Base-by-base conservation (phyloP, 2,113 vertebrate genomes). In the Etia nguti region DNA sequence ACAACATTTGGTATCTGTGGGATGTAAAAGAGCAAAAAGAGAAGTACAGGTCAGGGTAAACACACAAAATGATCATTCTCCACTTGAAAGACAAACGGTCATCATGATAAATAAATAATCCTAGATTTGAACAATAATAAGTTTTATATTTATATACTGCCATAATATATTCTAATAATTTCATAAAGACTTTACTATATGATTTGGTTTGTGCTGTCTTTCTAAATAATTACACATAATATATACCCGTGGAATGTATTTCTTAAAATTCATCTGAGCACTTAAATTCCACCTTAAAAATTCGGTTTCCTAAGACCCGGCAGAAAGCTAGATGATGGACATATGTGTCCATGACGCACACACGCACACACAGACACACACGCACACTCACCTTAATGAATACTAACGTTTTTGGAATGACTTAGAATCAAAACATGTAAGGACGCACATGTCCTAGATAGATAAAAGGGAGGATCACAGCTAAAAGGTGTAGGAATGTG, bases 131-230 rank as follows among this genome's bases (percentile, higher is more conserved):
- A 68, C 85, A 86, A 86, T 94, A 95, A 95, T 94, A 95, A 86
- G 80, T 73, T 91, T 87, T 62, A 79, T 94, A 95, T 91, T 87
- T 62, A 79, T 94, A 95, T 94, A 95, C 91, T 93, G 82, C 84
- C 81, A 90, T 95, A 91, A 92, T 92, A 95, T 96, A 93, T 90
- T 95, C 88, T 93, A 93, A 95, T 92, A 89, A 92, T 95, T 90
- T 90, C 82, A 92, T 94, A 94, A 95, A 94, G 89, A 92, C 91
- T 89, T 88, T 65, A 88, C 80, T 94, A 89, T 89, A 93, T 93
- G 89, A 95, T 96, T 96, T 96, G 96, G 95, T 94, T 94, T 95
- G 93, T 96, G 94, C 94, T 95, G 94, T 95, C 86, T 26, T 86
- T 91, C 88, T 94, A 95, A 94, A 94, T 94, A 92, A 91, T 94